Evolutionary conservation across 2,797 vertebrate genomes (phyloP).

Genomic region (Micropoecilia bifurca): DNA sequence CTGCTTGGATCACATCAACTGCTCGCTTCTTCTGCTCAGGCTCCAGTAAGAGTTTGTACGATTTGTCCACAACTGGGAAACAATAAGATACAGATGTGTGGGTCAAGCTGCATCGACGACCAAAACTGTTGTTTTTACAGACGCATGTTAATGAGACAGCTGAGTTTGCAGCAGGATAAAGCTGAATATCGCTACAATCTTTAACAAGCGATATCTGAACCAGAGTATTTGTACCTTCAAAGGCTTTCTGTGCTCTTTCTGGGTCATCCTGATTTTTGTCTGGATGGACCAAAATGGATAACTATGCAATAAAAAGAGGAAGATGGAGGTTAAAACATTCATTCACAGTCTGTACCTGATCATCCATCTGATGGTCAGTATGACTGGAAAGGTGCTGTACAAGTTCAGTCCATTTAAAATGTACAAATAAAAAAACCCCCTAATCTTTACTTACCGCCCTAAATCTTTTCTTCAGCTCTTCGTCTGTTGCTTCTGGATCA

Average conservation of each 20-base stretch:
- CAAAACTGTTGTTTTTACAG: neutral
- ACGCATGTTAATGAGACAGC: neutral
- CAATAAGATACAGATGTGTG: constrained; percentile 1
- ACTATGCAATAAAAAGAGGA: constrained; percentile 69
- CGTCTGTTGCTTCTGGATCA: constrained; percentile 96
- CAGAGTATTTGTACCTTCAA: constrained; percentile 87
- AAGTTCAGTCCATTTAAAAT: neutral
- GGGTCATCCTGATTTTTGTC: constrained; percentile 97
- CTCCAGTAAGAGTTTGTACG: constrained; percentile 94
- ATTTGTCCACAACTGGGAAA: constrained; percentile 93
- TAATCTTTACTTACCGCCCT: constrained; percentile 85
- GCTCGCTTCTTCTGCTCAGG: constrained; percentile 96
- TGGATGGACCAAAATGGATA: constrained; percentile 98
- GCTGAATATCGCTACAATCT: neutral
- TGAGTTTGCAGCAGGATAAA: neutral
- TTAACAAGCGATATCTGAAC: neutral
- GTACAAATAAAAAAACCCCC: neutral
- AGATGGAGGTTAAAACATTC: neutral
- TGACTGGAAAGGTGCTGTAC: neutral
- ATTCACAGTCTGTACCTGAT: neutral
- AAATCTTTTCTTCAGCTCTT: constrained; percentile 98
- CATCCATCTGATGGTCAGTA: neutral
- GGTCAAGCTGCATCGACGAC: neutral
- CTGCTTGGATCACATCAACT: constrained; percentile 95
- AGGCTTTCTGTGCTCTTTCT: constrained; percentile 93